Conservation (phyloP, 30 jellyfish, hydroid and myxozoan genomes). For the Nemopilema nomurai region DNA sequence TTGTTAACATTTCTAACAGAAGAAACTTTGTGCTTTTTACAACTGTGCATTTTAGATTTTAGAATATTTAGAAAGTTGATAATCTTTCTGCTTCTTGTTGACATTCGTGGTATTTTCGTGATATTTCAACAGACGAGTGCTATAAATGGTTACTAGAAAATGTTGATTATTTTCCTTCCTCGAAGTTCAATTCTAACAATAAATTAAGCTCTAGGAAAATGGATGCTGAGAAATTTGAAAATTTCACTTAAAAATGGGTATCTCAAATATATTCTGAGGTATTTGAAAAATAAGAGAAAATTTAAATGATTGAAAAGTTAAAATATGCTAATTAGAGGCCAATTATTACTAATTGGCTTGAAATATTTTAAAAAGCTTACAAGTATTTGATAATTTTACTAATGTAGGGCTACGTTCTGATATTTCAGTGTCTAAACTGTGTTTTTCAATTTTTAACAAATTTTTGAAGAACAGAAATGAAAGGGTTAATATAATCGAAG, state of each 20-base stretch:
- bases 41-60: neutral
- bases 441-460: neutral
- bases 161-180: neutral
- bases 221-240: conserved; percentile 8
- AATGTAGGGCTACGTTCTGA: neutral
- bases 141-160: neutral
- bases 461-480: conserved; percentile 2
- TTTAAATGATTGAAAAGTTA: neutral
- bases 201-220: neutral
- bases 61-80: neutral
- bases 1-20: neutral
- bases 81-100: neutral
- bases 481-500: conserved; percentile 30
- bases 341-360: neutral
- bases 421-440: neutral
- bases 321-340: conserved; percentile 4
- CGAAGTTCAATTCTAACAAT: neutral
- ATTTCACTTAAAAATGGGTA: conserved; percentile 2
- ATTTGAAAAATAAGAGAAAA: neutral
- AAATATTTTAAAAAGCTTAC: too few relatives aligned
- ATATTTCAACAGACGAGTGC: neutral
- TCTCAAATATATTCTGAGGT: neutral
- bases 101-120: neutral
- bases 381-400: neutral
- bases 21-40: conserved; percentile 1